Conservation (phyloP, 2,113 vertebrate species). For the Macrotis lagotis region DNA sequence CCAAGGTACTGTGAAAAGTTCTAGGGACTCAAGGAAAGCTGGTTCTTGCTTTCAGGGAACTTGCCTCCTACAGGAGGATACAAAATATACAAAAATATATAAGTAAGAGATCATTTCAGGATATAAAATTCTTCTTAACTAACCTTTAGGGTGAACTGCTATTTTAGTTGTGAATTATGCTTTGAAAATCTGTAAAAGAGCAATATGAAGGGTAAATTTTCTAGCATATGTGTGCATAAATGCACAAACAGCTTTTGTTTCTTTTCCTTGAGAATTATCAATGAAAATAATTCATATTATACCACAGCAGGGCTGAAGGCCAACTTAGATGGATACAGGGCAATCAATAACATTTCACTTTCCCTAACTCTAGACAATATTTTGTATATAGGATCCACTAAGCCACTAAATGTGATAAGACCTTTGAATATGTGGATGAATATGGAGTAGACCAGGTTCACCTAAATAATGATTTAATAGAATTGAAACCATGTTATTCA, state of each 20-base stretch:
- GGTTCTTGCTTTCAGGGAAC: neutral
- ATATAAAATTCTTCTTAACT: neutral
- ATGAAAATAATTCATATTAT: constrained; percentile 9
- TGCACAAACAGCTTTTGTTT: constrained; percentile 11
- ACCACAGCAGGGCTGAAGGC: neutral
- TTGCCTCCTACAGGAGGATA: neutral
- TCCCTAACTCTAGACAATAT: neutral
- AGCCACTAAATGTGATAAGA: neutral
- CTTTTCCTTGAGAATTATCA: constrained; percentile 17
- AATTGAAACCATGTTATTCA: constrained; percentile 29
- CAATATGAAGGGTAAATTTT: constrained; percentile 27
- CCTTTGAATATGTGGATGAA: neutral
- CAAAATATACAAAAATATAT: neutral
- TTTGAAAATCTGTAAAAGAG: constrained; percentile 36
- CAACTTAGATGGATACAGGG: neutral
- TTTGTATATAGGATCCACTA: constrained; percentile 29
- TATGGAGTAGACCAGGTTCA: constrained; percentile 11
- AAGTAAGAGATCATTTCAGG: neutral
- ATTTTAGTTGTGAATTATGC: neutral
- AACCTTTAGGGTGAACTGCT: neutral
- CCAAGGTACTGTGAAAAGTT: neutral
- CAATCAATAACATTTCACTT: constrained; percentile 16
- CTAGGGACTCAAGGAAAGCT: neutral
- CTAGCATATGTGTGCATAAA: constrained; percentile 24
- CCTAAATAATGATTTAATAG: constrained; percentile 6